phyloP scores from a whole-genome alignment of 2,888 invertebrate species.

The Plebejus melissa region DNA sequence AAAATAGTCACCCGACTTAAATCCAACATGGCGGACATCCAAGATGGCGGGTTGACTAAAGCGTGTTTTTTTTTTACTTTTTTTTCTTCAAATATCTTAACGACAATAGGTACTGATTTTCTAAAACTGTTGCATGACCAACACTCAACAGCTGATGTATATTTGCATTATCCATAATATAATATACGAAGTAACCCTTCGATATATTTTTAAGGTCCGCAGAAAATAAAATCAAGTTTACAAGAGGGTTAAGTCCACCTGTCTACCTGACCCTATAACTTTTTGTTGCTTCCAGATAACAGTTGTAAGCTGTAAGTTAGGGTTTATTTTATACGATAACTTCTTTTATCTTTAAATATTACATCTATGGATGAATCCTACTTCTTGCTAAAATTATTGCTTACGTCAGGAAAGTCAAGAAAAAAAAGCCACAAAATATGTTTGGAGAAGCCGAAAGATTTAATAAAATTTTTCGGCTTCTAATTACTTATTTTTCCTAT shows the following conservation, averaged over 20 bases:
- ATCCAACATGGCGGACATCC: no score
- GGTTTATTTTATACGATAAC: not conserved
- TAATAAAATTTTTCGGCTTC: no score
- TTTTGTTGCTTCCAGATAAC: not conserved
- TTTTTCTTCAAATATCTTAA: no score
- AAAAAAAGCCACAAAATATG: no score
- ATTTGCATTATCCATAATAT: not conserved
- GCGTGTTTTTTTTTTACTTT: no score
- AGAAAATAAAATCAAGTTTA: not conserved
- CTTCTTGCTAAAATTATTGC: no score
- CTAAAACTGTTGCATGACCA: not conserved
- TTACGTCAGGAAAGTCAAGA: no score
- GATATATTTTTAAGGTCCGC: not conserved
- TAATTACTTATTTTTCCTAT: no score
- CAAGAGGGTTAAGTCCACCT: conserved; percentile 24
- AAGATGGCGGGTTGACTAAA: no score
- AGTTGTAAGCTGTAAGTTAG: not conserved
- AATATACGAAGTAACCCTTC: not conserved
- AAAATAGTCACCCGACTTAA: no score
- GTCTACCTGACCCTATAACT: conserved; percentile 28
- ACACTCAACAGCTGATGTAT: not conserved
- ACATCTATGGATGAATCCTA: no score
- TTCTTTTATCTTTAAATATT: not conserved
- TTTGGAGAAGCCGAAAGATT: no score
- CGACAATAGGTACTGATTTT: not conserved